Evolutionary conservation across 2,888 invertebrate species (phyloP).

Genomic region (Drosophila flavopinicola): DNA sequence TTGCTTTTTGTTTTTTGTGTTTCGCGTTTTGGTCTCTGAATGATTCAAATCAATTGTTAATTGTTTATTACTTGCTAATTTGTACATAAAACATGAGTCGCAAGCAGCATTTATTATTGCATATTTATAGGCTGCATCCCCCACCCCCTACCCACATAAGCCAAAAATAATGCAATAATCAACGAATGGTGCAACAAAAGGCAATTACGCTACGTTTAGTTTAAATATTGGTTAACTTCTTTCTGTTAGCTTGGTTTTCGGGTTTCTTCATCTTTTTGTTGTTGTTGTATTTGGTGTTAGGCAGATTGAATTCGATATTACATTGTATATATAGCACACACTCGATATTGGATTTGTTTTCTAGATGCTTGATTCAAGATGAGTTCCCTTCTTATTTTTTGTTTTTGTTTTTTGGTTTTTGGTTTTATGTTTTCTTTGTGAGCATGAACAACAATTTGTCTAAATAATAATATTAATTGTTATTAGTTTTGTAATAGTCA

Average conservation of each 20-base stretch:
- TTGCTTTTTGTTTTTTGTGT: constrained; percentile 31
- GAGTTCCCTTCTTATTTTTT: neutral
- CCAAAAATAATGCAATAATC: constrained; percentile 31
- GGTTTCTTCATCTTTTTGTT: too few relatives aligned
- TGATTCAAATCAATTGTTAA: constrained; percentile 62
- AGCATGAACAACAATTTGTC: constrained; percentile 63
- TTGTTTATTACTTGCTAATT: constrained; percentile 70
- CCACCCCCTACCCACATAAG: neutral
- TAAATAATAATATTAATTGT: constrained; percentile 53
- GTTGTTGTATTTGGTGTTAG: constrained; percentile 10
- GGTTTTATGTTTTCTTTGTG: constrained; percentile 20
- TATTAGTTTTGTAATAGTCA: constrained; percentile 17
- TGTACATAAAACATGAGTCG: constrained; percentile 74
- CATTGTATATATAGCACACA: constrained; percentile 10
- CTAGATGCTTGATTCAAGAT: constrained; percentile 14
- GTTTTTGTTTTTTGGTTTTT: constrained; percentile 2
- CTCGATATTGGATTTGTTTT: constrained; percentile 6
- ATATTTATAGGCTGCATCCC: constrained; percentile 34
- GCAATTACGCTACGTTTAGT: constrained; percentile 60
- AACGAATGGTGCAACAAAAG: constrained; percentile 54
- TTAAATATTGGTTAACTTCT: constrained; percentile 34
- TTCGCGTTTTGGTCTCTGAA: constrained; percentile 64
- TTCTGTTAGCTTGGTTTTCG: constrained; percentile 3
- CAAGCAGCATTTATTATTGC: constrained; percentile 71
- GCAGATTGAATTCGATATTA: constrained; percentile 28